Conservation (phyloP, 2,888 invertebrate genomes). For the Lasioglossum morio region DNA sequence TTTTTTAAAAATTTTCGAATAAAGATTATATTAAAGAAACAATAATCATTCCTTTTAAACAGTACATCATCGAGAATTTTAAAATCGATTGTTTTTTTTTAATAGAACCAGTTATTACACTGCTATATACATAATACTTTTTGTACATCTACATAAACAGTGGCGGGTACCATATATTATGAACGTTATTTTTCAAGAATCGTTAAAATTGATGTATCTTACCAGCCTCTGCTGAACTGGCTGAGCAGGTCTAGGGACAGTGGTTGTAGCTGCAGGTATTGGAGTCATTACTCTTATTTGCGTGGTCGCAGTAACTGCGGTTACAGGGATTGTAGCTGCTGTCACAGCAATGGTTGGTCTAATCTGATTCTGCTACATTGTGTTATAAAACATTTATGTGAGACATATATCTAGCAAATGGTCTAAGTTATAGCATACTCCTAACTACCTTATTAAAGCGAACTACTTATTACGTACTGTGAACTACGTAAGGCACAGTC, state of each 20-base stretch:
- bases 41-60: not conserved
- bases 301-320: constrained; percentile 84
- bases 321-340: constrained; percentile 76
- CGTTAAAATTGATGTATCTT: constrained; percentile 44
- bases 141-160: not conserved
- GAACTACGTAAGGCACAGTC: not conserved
- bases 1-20: not conserved
- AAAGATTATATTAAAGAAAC: not conserved
- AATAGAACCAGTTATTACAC: not conserved
- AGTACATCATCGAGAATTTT: no score
- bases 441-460: not conserved
- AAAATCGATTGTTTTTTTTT: no score
- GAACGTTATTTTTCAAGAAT: constrained; percentile 4
- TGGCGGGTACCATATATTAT: not conserved
- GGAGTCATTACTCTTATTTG: constrained; percentile 89
- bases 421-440: not conserved
- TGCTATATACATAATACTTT: not conserved
- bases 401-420: constrained; percentile 27
- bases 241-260: constrained; percentile 86
- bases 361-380: constrained; percentile 85
- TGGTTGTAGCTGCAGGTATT: constrained; percentile 81
- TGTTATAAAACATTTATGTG: constrained; percentile 34
- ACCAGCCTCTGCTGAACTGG: constrained; percentile 87
- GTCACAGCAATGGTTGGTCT: constrained; percentile 85
- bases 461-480: constrained; percentile 19